Evolutionary conservation across 2,797 vertebrate genomes (phyloP), one percentile per base, ranked within the genome.

Genomic region (Eleutherodactylus coqui): DNA sequence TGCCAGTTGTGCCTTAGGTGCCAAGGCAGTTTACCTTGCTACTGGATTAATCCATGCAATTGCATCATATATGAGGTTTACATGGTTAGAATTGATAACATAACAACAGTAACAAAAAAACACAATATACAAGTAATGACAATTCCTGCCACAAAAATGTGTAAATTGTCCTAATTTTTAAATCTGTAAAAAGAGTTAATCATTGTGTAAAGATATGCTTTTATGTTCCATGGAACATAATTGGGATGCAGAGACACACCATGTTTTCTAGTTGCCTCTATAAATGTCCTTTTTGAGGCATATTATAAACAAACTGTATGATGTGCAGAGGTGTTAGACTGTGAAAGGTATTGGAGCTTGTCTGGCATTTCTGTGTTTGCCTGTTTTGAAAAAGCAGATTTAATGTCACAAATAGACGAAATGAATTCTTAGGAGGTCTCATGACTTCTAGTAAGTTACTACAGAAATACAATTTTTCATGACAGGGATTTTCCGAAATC

Each of bases 321-420:
- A 87, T 87, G 41, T 77, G 80, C 62, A 38, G 24, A 73, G 49
- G 80, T 87, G 85, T 87, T 87, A 83, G 85, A 87, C 80, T 87
- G 80, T 87, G 85, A 87, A 87, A 83, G 64, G 85, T 87, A 83
- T 58, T 87, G 80, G 62, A 87, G 85, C 85, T 87, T 87, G 75
- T 87, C 85, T 87, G 85, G 80, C 85, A 87, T 83, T 83, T 83
- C 62, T 58, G 73, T 78, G 58, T 81, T 47, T 82, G 34, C 79
- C 53, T 86, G 79, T 77, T 77, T 86, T 82, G 41, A 69, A 83
- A 87, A 69, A 82, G 43, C 45, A 82, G 60, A 83, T 45, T 72
- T 62, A 87, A 87, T 83, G 85, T 87, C 85, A 87, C 85, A 87
- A 83, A 87, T 78, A 83, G 55, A 87, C 60, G 72, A 72, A 87